Base-by-base conservation (phyloP, 2,888 invertebrate genomes). In the Anodontia alba region DNA sequence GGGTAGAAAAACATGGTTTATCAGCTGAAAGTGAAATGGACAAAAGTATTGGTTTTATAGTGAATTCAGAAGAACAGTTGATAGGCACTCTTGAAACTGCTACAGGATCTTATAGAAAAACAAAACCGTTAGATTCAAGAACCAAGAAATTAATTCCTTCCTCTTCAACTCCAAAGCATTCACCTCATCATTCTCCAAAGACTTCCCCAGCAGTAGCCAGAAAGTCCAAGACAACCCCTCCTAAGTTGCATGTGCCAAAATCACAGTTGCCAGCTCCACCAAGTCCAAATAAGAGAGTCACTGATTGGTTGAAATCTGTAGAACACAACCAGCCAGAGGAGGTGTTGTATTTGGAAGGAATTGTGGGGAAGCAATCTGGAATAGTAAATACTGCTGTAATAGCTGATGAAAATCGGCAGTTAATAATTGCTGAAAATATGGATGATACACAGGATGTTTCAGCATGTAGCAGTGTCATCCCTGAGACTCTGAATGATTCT, bases 261-360 rank as follows among this genome's bases (percentile, higher is more conserved):
- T 82, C 89, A 31, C 87, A 89, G 62, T 82, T 91, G 29, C 90
- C 91, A 43, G 79, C 82, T 7, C 83, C 90, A 31, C 80, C 88
- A 26, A 90, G 83, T 76, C 90, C 92, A 8, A 90, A 90, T 23
- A 91, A 90, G 70, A 86, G 94, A 23, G 93, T 93, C 15, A 92
- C 92, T 23, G 93, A 93, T 76, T 94, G 94, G 94, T 89, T 94
- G 57, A 90, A 91, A 71, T 93, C 92, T 20, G 93, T 94, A 15
- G 90, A 91, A 67, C 86, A 86, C 51, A 81, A 82, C n/a, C 78
- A 82, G 69, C 43, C 66, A 31, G 83, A 81, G 49, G 86, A 86
- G 71, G 78, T 78, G 15, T 70, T 85, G 20, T 83, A 81, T 74
- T 76, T 85, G 79, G 83, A 85, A 76, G 82, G 80, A 26, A 83